A percentile compares a stretch with the other conserved stretches of the same genome.
These are phyloP conservation scores for Netelia fuscicornis DNA, from an alignment of 2,888 invertebrate genomes.

Conservation along the genomic window DNA sequence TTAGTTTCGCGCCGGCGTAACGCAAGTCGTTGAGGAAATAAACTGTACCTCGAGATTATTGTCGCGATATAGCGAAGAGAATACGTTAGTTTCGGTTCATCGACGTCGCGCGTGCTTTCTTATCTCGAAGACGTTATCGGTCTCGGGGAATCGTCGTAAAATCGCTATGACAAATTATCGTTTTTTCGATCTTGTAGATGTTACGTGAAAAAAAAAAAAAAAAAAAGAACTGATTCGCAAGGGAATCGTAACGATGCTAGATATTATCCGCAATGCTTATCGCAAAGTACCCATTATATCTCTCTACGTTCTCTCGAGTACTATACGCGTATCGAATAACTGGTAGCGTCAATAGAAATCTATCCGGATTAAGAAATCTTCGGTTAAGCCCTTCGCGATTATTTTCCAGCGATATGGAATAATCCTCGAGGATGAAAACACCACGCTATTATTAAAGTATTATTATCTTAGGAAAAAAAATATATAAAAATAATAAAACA, in stretches of 20 bases:
- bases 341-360: conserved; percentile 22
- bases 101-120: conserved; percentile 18
- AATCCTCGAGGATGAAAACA: too few relatives aligned
- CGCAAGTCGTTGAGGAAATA: background rate
- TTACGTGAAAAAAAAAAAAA: background rate
- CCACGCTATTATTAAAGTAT: too few relatives aligned
- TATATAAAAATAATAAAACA: too few relatives aligned
- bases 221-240: background rate
- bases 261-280: background rate
- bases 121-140: background rate
- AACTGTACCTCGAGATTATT: background rate
- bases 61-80: conserved; percentile 8
- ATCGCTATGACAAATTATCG: background rate
- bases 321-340: background rate
- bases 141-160: background rate
- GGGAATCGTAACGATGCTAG: background rate
- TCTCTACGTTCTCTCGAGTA: too few relatives aligned
- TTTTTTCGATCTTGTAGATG: background rate
- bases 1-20: background rate
- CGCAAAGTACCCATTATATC: background rate
- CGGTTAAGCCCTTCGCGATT: background rate
- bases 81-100: conserved; percentile 24
- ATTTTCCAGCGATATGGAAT: too few relatives aligned
- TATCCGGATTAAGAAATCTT: background rate
- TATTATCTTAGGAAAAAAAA: too few relatives aligned